A percentile compares a stretch with the other conserved stretches of the same genome.
phyloP scores from a whole-genome alignment of 1,140 invertebrate species.

The Belonocnema kinseyi region DNA sequence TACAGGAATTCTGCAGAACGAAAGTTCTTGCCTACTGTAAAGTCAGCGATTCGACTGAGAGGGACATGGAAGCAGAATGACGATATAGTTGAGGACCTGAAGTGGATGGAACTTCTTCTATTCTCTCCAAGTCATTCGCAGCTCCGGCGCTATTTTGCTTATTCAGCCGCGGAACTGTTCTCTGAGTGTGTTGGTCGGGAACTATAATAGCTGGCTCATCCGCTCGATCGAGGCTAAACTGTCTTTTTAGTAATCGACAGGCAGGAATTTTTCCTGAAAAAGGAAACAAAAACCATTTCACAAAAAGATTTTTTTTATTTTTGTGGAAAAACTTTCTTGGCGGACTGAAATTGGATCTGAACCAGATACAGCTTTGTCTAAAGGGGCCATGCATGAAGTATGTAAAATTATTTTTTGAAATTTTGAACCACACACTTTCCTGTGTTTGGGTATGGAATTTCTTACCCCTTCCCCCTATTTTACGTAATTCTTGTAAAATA shows the following conservation, averaged over 20 bases:
- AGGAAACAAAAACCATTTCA: conserved; percentile 14
- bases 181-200: conserved; percentile 51
- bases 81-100: conserved; percentile 60
- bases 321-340: neutral
- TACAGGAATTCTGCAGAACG: neutral
- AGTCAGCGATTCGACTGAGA: conserved; percentile 73
- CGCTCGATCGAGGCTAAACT: conserved; percentile 83
- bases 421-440: no score
- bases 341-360: no score
- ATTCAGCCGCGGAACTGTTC: conserved; percentile 73
- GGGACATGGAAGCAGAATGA: conserved; percentile 70
- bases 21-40: conserved; percentile 53
- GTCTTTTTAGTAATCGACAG: conserved; percentile 78
- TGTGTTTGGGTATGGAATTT: no score
- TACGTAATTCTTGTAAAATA: no score
- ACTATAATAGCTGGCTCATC: conserved; percentile 73
- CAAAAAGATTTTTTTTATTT: neutral
- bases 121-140: conserved; percentile 82
- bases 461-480: no score
- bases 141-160: conserved; percentile 85
- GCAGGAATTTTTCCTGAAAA: conserved; percentile 63
- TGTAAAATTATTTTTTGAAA: no score
- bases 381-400: no score
- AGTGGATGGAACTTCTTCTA: conserved; percentile 80
- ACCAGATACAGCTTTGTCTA: no score